Evolutionary conservation across 2,888 invertebrate genomes (phyloP).

Genomic region (Rhagonycha fulva): DNA sequence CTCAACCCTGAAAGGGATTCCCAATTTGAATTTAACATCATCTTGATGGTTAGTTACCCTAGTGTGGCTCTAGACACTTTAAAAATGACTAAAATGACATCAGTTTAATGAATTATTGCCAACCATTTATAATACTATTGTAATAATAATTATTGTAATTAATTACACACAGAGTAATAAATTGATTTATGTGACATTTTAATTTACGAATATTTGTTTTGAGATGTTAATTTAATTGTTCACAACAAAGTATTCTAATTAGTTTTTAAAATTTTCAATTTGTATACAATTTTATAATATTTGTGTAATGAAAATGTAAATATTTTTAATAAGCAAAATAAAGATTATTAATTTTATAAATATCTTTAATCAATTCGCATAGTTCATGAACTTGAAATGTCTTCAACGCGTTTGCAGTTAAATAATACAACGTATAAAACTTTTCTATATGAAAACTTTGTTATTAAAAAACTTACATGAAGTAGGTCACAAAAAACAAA

Average conservation of each 20-base stretch:
- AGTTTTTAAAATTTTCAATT: not conserved
- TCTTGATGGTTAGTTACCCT: no score
- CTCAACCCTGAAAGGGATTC: no score
- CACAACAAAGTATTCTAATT: not conserved
- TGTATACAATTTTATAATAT: not conserved
- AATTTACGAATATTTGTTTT: not conserved
- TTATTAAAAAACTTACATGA: not conserved
- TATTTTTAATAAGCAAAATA: not conserved
- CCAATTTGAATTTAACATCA: no score
- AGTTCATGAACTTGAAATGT: slow-evolving; percentile 1
- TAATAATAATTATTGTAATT: not conserved
- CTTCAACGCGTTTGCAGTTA: not conserved
- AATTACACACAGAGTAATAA: not conserved
- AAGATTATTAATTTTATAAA: not conserved
- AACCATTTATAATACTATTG: not conserved
- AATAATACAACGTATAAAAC: not conserved
- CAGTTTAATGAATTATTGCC: not conserved
- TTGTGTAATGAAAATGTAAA: not conserved
- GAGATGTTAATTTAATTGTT: not conserved
- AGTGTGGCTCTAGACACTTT: no score
- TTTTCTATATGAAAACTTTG: not conserved
- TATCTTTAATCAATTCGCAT: not conserved
- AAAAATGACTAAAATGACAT: not conserved
- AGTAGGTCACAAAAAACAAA: not conserved
- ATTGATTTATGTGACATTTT: not conserved